Percentiles rank a stretch among this genome's conserved stretches.
Conservation (phyloP, 2,888 invertebrate species). For the Boloria euphrosyne region DNA sequence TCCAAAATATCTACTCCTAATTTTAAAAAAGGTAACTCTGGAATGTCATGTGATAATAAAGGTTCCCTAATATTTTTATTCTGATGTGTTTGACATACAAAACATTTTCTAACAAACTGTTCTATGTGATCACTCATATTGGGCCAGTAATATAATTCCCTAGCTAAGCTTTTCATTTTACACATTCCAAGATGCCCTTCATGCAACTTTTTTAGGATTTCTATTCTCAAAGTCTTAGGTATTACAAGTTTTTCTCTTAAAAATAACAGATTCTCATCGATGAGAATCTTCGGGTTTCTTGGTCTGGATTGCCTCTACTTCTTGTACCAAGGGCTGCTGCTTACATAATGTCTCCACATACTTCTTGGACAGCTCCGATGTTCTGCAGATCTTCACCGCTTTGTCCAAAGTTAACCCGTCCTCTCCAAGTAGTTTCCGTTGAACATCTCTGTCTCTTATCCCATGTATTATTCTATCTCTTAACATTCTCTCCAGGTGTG, state of each 20-base stretch:
- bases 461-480: too few relatives aligned
- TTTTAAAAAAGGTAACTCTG: background rate
- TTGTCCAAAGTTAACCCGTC: too few relatives aligned
- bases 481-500: too few relatives aligned
- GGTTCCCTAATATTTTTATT: background rate
- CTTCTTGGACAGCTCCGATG: too few relatives aligned
- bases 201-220: background rate
- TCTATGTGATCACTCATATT: background rate
- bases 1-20: background rate
- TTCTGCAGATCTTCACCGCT: too few relatives aligned
- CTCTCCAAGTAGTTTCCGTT: too few relatives aligned
- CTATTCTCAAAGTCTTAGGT: background rate
- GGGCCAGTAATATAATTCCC: constrained; percentile 10
- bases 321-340: too few relatives aligned
- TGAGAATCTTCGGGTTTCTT: too few relatives aligned
- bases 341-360: too few relatives aligned
- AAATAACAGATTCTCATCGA: too few relatives aligned
- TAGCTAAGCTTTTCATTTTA: background rate
- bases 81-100: constrained; percentile 6
- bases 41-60: background rate
- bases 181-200: background rate
- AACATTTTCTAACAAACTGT: constrained; percentile 6
- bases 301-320: too few relatives aligned
- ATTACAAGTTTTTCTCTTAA: background rate
- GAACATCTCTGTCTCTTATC: too few relatives aligned